Base-by-base conservation (phyloP, 2,888 invertebrate genomes). In the Meghimatium bilineatum region DNA sequence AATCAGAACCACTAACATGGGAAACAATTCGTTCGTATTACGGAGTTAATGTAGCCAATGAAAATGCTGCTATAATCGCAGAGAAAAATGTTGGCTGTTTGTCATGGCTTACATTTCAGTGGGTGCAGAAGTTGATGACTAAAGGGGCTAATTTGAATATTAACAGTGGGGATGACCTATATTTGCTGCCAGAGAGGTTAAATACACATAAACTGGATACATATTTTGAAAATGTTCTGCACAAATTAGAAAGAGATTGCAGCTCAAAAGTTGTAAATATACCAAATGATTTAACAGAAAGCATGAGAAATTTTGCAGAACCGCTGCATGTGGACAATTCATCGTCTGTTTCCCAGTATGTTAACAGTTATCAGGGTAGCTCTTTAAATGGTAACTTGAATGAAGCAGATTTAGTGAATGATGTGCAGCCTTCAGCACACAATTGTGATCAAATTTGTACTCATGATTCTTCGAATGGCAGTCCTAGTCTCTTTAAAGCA, bases 111-210 rank as follows among this genome's bases (percentile, higher is more conserved):
- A 93, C 96, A 38, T 97, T 98, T 93, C 95, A 95, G 86, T 98
- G 98, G 98, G 97, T 97, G 1, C 95, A 96, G 87, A 96, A 97
- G 2, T 94, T 98, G 83, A 96, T 98, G 93, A 94, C 86, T 6
- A 90, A 89, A 79, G 93, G 93, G 32, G 88, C 89, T 20, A 87
- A 88, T 56, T 87, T 94, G 94, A 49, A 94, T 95, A 92, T 95
- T 96, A 91, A 95, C 95, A 88, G 94, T 78, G 94, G 90, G n/a
- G 87, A 90, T 86, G 92, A 93, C 88, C 83, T 94, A 49, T 92
- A 91, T 86, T 63, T 90, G 32, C 86, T 93, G 34, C 93, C 93
- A 12, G 74, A 86, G 12, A 88, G 90, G 72, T 86, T 93, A 49
- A 88, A 91, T 44, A 93, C 92, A 17, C 78, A 86, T 36, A 84